Evolutionary conservation across 2,888 invertebrate genomes (phyloP).

Genomic region (Cheilosia pagana): DNA sequence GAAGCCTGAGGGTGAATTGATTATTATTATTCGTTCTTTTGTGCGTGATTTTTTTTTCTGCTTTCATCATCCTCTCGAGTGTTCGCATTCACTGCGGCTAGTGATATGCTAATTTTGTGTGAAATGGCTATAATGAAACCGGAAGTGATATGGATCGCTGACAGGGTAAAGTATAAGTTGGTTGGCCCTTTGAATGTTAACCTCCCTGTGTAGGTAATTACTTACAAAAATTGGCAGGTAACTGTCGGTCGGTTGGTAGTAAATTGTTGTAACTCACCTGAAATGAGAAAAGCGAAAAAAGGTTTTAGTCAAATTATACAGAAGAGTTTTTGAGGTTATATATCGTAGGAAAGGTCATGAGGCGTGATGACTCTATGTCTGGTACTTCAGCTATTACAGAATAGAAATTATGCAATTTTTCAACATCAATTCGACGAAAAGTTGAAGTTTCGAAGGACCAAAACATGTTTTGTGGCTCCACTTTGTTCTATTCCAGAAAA

Average conservation of each 20-base stretch:
- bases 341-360: no score
- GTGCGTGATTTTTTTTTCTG: constrained; percentile 40
- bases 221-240: neutral
- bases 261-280: constrained; percentile 53
- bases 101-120: constrained; percentile 49
- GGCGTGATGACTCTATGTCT: no score
- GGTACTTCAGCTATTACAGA: no score
- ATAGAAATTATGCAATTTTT: no score
- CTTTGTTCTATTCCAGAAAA: no score
- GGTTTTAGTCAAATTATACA: no score
- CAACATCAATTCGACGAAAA: no score
- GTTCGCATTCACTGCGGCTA: constrained; percentile 19
- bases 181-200: constrained; percentile 2
- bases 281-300: constrained; percentile 27
- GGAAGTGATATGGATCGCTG: constrained; percentile 61
- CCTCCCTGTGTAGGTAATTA: neutral
- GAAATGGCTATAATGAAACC: constrained; percentile 36
- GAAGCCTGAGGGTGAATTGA: constrained; percentile 50
- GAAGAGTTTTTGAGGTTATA: no score
- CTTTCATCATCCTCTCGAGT: neutral
- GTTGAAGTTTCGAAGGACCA: no score
- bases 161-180: constrained; percentile 57
- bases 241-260: neutral
- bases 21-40: constrained; percentile 29
- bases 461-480: no score